phyloP scores from a whole-genome alignment of 2,888 invertebrate genomes.

The Mylabris sibirica region DNA sequence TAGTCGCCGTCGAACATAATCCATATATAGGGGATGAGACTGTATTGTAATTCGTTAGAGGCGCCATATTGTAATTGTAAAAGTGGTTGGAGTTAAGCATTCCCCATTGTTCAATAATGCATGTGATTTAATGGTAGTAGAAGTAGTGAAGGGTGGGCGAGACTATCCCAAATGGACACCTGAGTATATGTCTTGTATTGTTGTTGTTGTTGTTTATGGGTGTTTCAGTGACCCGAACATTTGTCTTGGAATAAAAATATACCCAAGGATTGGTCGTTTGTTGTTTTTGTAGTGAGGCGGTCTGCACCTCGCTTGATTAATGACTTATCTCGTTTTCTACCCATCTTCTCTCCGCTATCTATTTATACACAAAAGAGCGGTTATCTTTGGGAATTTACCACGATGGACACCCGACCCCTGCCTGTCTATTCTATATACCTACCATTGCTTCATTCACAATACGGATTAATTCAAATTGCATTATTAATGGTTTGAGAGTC shows the following conservation, averaged over 20 bases:
- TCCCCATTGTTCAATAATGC: conserved; percentile 59
- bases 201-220: conserved; percentile 46
- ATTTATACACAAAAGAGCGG: conserved; percentile 34
- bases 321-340: conserved; percentile 36
- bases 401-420: conserved; percentile 18
- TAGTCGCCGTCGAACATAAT: not conserved
- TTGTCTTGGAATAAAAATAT: conserved; percentile 54
- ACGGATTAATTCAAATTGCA: conserved; percentile 34
- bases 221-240: conserved; percentile 51
- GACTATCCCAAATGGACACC: conserved; percentile 48
- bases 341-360: conserved; percentile 32
- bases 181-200: conserved; percentile 47
- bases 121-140: conserved; percentile 53
- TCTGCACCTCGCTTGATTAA: conserved; percentile 51
- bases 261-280: conserved; percentile 42
- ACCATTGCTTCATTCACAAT: conserved; percentile 14
- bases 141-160: conserved; percentile 48
- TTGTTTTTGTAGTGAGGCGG: conserved; percentile 37
- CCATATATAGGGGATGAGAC: conserved; percentile 36
- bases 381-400: conserved; percentile 30
- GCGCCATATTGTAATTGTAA: conserved; percentile 56
- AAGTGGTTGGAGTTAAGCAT: conserved; percentile 48
- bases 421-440: conserved; percentile 9
- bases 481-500: conserved; percentile 30
- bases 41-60: conserved; percentile 41